These are phyloP conservation scores for Ophraella communa DNA, from an alignment of 2,888 invertebrate genomes.

Conservation along the genomic window DNA sequence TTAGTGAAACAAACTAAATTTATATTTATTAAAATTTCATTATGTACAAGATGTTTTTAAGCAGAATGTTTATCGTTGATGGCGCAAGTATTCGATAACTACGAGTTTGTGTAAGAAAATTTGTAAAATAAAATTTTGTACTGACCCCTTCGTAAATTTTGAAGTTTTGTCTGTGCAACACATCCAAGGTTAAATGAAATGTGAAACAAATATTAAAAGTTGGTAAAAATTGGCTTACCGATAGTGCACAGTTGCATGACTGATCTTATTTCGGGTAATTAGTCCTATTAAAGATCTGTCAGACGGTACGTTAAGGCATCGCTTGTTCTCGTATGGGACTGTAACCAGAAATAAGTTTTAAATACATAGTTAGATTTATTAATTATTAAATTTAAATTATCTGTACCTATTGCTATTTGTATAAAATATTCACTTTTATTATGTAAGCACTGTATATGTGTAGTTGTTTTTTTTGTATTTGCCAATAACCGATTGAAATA, in stretches of 20 bases:
- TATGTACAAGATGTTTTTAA: background rate
- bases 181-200: conserved; percentile 37
- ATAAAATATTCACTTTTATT: conserved; percentile 60
- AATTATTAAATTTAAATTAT: conserved; percentile 57
- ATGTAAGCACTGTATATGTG: conserved; percentile 61
- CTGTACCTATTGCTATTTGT: conserved; percentile 61
- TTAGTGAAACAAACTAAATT: no score
- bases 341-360: conserved; percentile 32
- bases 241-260: conserved; percentile 54
- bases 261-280: conserved; percentile 46
- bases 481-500: conserved; percentile 55
- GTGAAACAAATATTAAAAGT: background rate
- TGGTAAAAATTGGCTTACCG: conserved; percentile 41
- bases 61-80: background rate
- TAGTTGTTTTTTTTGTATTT: conserved; percentile 60
- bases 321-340: conserved; percentile 40
- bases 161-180: conserved; percentile 51
- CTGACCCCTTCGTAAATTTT: conserved; percentile 51
- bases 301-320: conserved; percentile 59
- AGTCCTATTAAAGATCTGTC: conserved; percentile 44
- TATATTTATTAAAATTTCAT: no score
- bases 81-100: conserved; percentile 7
- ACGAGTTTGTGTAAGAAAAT: conserved; percentile 25
- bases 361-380: conserved; percentile 43
- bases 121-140: conserved; percentile 51